These are phyloP conservation scores for Bufo gargarizans DNA, from an alignment of 2,113 vertebrate species.

Conservation along the genomic window DNA sequence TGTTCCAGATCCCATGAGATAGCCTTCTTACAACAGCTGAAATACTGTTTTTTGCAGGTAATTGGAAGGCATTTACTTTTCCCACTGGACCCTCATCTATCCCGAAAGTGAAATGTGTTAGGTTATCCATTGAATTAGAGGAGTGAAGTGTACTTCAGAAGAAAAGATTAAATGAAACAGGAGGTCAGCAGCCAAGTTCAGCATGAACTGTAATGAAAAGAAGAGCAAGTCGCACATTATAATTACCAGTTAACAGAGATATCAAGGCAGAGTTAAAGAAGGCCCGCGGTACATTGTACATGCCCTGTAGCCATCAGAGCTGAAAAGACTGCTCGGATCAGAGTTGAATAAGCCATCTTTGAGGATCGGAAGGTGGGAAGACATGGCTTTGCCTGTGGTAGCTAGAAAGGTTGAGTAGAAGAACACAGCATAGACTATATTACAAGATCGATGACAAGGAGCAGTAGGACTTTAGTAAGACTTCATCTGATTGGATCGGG, in stretches of 20 bases:
- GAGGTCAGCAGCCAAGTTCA: slow-evolving; percentile 28
- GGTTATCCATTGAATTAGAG: slow-evolving; percentile 7
- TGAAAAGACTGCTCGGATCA: neutral
- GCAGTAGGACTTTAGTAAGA: neutral
- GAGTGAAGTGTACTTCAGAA: slow-evolving; percentile 28
- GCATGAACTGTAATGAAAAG: neutral
- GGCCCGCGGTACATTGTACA: neutral
- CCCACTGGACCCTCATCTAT: neutral
- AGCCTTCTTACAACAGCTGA: neutral
- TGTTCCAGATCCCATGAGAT: neutral
- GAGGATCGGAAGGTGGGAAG: neutral
- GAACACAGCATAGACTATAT: neutral
- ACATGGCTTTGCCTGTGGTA: neutral
- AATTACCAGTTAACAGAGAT: neutral
- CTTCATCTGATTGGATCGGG: neutral
- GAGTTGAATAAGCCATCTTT: neutral
- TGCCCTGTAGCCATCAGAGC: neutral
- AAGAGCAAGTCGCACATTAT: neutral
- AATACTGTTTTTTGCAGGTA: slow-evolving; percentile 1
- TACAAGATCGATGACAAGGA: neutral
- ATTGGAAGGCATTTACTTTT: slow-evolving; percentile 33
- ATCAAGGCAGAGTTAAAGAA: neutral
- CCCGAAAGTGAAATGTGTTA: slow-evolving; percentile 23
- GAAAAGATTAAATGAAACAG: slow-evolving; percentile 1
- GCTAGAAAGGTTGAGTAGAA: neutral